phyloP scores from a whole-genome alignment of 2,113 vertebrate species.

The Esox niger region DNA sequence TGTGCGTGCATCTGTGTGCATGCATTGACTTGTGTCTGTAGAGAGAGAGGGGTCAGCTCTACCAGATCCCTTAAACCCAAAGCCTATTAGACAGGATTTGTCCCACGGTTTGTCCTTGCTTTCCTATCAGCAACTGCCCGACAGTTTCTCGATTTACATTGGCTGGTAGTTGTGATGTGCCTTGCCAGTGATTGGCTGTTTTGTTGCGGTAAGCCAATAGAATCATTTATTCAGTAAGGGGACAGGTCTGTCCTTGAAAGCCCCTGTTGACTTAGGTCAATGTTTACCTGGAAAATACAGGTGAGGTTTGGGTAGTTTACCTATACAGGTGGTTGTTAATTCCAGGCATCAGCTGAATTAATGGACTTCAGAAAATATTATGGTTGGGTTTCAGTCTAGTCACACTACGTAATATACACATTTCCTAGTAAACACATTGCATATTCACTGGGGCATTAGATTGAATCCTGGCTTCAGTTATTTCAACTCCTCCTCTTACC shows the following conservation, averaged over 20 bases:
- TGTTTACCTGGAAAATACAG: too few relatives aligned
- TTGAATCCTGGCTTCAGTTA: too few relatives aligned
- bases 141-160: slow-evolving; percentile 42
- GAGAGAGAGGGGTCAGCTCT: slow-evolving; percentile 19
- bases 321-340: too few relatives aligned
- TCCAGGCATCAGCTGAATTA: too few relatives aligned
- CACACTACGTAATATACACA: too few relatives aligned
- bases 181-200: slow-evolving; percentile 40
- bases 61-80: slow-evolving; percentile 67
- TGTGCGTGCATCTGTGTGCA: slow-evolving; percentile 1
- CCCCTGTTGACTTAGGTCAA: not conserved
- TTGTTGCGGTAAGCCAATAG: slow-evolving; percentile 39
- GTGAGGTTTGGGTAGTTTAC: too few relatives aligned
- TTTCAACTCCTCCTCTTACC: too few relatives aligned
- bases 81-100: slow-evolving; percentile 74
- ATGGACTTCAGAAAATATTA: too few relatives aligned
- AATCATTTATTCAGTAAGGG: slow-evolving; percentile 27
- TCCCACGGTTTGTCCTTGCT: slow-evolving; percentile 39
- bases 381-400: too few relatives aligned
- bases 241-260: not conserved
- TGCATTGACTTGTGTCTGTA: too few relatives aligned
- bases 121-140: slow-evolving; percentile 45
- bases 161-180: slow-evolving; percentile 39
- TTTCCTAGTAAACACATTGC: too few relatives aligned
- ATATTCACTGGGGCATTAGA: too few relatives aligned